Evolutionary conservation across 2,888 invertebrate species (phyloP).

Genomic region (Idaea aversata): DNA sequence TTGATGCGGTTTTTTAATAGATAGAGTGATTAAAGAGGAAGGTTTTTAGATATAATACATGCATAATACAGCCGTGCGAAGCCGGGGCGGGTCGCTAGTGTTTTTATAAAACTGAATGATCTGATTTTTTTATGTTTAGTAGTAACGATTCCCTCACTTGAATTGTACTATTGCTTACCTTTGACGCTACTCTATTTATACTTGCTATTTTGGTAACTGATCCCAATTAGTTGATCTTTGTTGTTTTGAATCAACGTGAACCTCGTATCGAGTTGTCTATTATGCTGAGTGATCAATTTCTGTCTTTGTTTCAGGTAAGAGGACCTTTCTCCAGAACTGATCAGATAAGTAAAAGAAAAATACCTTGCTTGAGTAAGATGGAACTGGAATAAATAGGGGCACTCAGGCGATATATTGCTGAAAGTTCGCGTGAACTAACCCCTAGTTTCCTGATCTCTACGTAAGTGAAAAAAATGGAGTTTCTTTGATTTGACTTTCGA

Average conservation of each 20-base stretch:
- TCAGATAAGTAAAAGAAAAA: constrained; percentile 46
- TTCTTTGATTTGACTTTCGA: constrained; percentile 17
- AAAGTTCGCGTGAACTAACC: constrained; percentile 29
- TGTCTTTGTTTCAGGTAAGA: constrained; percentile 63
- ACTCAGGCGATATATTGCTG: constrained; percentile 29
- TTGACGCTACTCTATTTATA: neutral
- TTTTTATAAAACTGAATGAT: neutral
- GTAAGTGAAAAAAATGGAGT: constrained; percentile 32
- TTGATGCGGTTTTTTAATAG: too few species aligned
- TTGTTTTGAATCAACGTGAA: constrained; percentile 10
- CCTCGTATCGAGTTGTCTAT: constrained; percentile 33
- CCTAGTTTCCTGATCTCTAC: constrained; percentile 31
- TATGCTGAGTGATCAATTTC: constrained; percentile 43
- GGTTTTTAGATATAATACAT: too few species aligned
- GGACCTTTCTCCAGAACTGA: constrained; percentile 34
- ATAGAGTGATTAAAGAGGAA: too few species aligned
- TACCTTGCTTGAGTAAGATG: constrained; percentile 32
- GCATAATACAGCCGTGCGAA: too few species aligned
- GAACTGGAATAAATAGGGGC: constrained; percentile 33
- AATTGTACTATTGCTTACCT: neutral
- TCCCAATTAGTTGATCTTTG: neutral
- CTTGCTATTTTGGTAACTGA: neutral
- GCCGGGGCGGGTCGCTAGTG: too few species aligned
- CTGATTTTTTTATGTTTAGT: neutral
- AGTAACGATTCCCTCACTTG: neutral